Conservation (phyloP, 2,113 vertebrate species). For the Bambusicola thoracicus region DNA sequence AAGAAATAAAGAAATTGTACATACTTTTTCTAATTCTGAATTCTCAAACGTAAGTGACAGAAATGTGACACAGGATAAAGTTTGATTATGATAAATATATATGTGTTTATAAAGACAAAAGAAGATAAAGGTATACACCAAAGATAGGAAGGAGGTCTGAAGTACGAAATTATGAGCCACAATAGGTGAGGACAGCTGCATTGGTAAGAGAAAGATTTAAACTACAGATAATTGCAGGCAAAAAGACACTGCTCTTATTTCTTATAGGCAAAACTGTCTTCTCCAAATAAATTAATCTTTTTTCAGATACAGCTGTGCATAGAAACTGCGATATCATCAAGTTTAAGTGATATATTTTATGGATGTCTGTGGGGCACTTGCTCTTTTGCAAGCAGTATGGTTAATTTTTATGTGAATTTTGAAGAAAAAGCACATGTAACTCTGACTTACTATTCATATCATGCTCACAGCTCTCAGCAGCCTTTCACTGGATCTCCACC, state of each 20-base stretch:
- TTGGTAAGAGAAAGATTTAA: neutral
- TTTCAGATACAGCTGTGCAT: neutral
- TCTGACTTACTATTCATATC: neutral
- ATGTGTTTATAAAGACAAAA: neutral
- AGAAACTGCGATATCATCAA: neutral
- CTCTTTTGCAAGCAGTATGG: neutral
- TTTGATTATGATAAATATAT: neutral
- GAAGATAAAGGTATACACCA: neutral
- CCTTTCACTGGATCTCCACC: neutral
- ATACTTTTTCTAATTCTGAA: neutral
- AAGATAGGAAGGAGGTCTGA: neutral
- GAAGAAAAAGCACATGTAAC: neutral
- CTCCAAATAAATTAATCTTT: neutral
- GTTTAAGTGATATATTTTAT: neutral
- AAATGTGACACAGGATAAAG: neutral
- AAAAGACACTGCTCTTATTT: neutral
- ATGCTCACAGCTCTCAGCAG: neutral
- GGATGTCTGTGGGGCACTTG: neutral
- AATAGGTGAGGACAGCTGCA: neutral
- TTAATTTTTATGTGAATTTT: neutral
- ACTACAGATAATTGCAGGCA: neutral
- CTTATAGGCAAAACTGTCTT: neutral
- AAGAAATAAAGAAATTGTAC: rapidly evolving
- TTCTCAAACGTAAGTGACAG: neutral
- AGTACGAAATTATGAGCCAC: neutral